Evolutionary conservation across 2,888 invertebrate species (phyloP).

Genomic region (Drosophila limbata): DNA sequence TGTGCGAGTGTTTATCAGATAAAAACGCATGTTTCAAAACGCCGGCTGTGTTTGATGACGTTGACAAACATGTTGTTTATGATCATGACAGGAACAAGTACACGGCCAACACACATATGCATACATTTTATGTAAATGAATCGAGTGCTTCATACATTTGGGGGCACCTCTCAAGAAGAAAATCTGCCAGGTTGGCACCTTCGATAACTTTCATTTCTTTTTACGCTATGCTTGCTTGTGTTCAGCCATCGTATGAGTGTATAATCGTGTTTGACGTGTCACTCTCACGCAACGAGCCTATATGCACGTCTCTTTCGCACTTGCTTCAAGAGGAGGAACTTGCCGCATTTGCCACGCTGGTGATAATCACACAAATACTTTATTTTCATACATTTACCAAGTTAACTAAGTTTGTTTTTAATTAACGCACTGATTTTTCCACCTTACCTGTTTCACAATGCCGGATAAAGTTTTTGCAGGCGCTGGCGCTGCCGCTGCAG

Average conservation of each 20-base stretch:
- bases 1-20: constrained; percentile 45
- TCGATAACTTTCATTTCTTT: constrained; percentile 83
- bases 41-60: constrained; percentile 58
- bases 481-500: constrained; percentile 69
- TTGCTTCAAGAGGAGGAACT: constrained; percentile 49
- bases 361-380: constrained; percentile 57
- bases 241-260: constrained; percentile 42
- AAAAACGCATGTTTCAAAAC: constrained; percentile 61
- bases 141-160: constrained; percentile 20
- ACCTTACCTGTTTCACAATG: constrained; percentile 85
- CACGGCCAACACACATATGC: constrained; percentile 18
- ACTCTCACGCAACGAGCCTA: constrained; percentile 55
- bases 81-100: constrained; percentile 1
- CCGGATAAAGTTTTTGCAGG: constrained; percentile 78
- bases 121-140: constrained; percentile 26
- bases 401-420: constrained; percentile 1
- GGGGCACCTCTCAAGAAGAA: constrained; percentile 52
- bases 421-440: background rate
- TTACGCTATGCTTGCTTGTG: constrained; percentile 40
- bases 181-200: constrained; percentile 85
- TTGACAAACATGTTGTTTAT: constrained; percentile 20
- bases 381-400: constrained; percentile 7
- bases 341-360: constrained; percentile 71
- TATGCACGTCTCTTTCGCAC: constrained; percentile 69
- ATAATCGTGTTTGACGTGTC: constrained; percentile 75